Evolutionary conservation across 2,113 vertebrate genomes (phyloP).

Genomic region (Rutilus rutilus): DNA sequence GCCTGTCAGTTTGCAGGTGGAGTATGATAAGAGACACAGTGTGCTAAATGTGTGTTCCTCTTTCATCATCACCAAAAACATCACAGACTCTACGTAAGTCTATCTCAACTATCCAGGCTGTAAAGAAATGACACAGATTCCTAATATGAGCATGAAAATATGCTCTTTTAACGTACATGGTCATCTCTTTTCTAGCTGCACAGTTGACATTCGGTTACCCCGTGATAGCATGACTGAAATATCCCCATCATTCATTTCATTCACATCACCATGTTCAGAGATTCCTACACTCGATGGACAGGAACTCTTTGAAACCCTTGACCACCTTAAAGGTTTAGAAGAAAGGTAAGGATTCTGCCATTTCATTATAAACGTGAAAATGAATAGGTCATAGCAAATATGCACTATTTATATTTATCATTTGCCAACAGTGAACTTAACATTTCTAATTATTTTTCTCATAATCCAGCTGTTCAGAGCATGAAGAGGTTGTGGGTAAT

Average conservation of each 20-base stretch:
- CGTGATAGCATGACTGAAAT: background rate
- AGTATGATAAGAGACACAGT: background rate
- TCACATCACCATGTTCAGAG: conserved; percentile 18
- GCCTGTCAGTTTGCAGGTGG: conserved; percentile 22
- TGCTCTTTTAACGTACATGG: background rate
- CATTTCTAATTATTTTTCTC: background rate
- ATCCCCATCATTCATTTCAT: conserved; percentile 27
- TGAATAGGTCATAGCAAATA: background rate
- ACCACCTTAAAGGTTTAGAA: background rate
- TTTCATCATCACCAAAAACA: conserved; percentile 8
- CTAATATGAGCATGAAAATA: background rate
- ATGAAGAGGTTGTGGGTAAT: background rate
- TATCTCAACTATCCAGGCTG: background rate
- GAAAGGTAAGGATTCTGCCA: background rate
- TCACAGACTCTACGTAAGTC: conserved; percentile 33
- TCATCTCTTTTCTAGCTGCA: conserved; percentile 2
- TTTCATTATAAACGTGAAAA: background rate
- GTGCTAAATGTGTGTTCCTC: conserved; percentile 15
- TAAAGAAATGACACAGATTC: background rate
- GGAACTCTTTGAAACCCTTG: conserved; percentile 18
- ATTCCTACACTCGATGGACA: background rate
- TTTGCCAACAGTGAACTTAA: background rate
- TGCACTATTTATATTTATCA: background rate
- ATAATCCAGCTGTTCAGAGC: conserved; percentile 4
- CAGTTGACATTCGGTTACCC: background rate